phyloP scores from a whole-genome alignment of 2,888 invertebrate genomes.

The Andrena chrysosceles region DNA sequence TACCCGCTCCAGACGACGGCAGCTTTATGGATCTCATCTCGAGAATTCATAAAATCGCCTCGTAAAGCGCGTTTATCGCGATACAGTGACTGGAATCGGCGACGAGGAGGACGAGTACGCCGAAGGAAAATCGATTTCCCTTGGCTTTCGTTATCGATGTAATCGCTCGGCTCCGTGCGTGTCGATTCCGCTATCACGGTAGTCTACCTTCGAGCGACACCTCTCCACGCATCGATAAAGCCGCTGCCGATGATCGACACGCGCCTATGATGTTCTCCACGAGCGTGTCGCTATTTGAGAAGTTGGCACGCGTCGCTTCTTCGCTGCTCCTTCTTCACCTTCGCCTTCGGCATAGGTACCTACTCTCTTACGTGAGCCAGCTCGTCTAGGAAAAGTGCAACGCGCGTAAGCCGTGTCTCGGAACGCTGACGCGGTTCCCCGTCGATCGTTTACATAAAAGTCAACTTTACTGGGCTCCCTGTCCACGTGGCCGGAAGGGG shows the following conservation, averaged over 20 bases:
- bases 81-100: not conserved
- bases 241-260: not conserved
- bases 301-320: conserved; percentile 52
- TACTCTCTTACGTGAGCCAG: not conserved
- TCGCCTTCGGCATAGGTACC: conserved; percentile 23
- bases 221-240: conserved; percentile 24
- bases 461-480: conserved; percentile 29
- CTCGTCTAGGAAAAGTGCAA: conserved; percentile 62
- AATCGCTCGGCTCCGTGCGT: conserved; percentile 74
- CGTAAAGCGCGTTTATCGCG: conserved; percentile 58
- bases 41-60: conserved; percentile 55
- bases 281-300: conserved; percentile 27
- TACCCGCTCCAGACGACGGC: not conserved
- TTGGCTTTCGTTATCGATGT: conserved; percentile 75
- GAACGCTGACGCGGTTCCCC: conserved; percentile 64
- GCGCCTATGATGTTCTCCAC: not conserved
- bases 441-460: conserved; percentile 71
- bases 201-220: conserved; percentile 15
- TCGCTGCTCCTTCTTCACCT: conserved; percentile 32
- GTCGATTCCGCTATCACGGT: conserved; percentile 65
- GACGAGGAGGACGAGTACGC: not conserved
- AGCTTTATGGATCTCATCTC: conserved; percentile 55
- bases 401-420: conserved; percentile 28
- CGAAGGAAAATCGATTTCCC: conserved; percentile 65
- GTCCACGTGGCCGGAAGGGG: conserved; percentile 41